Evolutionary conservation across 2,888 invertebrate species (phyloP), one percentile per base, ranked within the genome.

Genomic region (Drosophila infuscata): DNA sequence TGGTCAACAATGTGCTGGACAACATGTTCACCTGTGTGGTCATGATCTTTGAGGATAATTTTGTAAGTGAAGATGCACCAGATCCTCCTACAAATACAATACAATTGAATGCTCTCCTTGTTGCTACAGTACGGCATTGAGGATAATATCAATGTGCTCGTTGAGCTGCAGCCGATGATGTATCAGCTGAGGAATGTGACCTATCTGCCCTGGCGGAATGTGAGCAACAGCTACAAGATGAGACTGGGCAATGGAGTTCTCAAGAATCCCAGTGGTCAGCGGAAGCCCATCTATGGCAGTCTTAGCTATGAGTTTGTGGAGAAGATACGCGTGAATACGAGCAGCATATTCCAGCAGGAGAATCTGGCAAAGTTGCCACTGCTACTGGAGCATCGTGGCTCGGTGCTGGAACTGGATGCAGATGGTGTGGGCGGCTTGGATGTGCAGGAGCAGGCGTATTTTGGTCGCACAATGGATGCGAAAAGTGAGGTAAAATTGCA

Each of bases 11-110:
- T 41, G 88, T 89, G 5, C 54, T 83, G 7, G 81, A 88, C 51
- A 88, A 87, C 62, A 76, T 91, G 2, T 89, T 91, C 64, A 91
- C 84, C 2, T 92, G 92, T 51, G 86, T 89, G 3, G 85, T 91
- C 17, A 91, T 92, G 92, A 92, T 92, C 30, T 92, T 92, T 36
- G 92, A 92, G 49, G 92, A 92, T 67, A 90, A 91, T 65, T 91
- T 91, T 76, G 92, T 92, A 81, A 91, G 92, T 68, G 8, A 33
- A 4, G 7, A 15, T 46, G 25, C 15, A 15, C 15, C 25, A 12
- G 46, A 20, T 46, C 7, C 4, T 6, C 20, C 15, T 15, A 4
- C 15, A 15, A 25, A 25, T 46, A 46, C 4, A 25, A 15, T 46
- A 4, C 8, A 25, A 46, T 25, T 46, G 0, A 25, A 8, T 25